Conservation (phyloP, 2,888 invertebrate genomes). For the Spisula solida region DNA sequence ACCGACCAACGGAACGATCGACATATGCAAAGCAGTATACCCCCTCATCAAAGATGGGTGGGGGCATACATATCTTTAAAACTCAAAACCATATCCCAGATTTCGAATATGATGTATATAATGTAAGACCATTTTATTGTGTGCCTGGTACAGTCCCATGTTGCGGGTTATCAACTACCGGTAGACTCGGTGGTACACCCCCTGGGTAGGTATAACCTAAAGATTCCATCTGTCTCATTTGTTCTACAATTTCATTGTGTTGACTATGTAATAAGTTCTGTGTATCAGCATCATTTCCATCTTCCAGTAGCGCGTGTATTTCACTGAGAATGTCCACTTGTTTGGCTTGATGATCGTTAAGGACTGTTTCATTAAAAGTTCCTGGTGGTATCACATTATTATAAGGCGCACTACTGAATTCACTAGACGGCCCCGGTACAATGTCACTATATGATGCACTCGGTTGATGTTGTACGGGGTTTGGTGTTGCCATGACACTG, state of each 20-base stretch:
- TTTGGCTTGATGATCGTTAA: neutral
- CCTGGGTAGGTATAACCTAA: neutral
- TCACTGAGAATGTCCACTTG: neutral
- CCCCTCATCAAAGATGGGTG: no score
- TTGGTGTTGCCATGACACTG: no score
- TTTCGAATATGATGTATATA: no score
- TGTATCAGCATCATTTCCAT: neutral
- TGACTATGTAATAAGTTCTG: neutral
- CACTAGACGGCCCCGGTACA: neutral
- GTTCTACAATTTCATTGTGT: neutral
- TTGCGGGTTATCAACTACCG: neutral
- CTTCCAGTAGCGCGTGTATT: neutral
- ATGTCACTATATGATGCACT: neutral
- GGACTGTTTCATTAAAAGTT: neutral
- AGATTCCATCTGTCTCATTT: neutral
- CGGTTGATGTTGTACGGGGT: neutral
- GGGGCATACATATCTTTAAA: no score
- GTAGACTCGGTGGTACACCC: neutral
- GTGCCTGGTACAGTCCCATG: neutral
- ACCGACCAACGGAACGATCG: no score
- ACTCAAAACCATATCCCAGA: no score
- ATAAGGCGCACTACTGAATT: neutral
- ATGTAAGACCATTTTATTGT: no score
- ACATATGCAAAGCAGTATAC: no score
- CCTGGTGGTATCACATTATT: neutral